Conservation (phyloP, 1,140 invertebrate genomes). For the Nasonia vitripennis region DNA sequence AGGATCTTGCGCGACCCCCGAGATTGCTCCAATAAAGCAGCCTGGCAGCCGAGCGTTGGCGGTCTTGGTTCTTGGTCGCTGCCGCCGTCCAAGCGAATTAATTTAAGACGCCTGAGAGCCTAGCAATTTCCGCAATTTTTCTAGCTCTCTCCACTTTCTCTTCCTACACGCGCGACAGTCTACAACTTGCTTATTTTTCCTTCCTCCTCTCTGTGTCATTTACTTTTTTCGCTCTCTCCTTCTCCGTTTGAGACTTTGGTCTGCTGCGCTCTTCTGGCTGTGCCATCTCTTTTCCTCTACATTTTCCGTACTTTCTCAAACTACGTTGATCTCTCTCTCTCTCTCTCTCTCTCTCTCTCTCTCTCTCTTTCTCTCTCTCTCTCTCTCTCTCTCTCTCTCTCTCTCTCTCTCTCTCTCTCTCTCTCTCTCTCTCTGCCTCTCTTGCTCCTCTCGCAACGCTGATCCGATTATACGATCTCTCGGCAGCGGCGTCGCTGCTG, state of each 20-base stretch:
- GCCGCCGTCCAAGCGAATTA: slow-evolving; percentile 64
- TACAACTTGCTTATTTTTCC: slow-evolving; percentile 51
- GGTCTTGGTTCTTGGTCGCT: slow-evolving; percentile 14
- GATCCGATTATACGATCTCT: slow-evolving; percentile 50
- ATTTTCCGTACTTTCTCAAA: slow-evolving; percentile 46
- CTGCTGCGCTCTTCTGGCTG: slow-evolving; percentile 52
- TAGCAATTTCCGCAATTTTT: slow-evolving; percentile 68
- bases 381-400: slow-evolving; percentile 18
- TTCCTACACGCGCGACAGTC: slow-evolving; percentile 21
- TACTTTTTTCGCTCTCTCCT: slow-evolving; percentile 21
- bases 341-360: slow-evolving; percentile 23
- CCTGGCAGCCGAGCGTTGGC: slow-evolving; percentile 51
- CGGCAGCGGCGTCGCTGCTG: slow-evolving; percentile 8
- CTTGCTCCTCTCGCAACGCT: slow-evolving; percentile 20
- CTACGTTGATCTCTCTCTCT: neutral
- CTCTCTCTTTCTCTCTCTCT: slow-evolving; percentile 17
- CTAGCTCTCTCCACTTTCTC: slow-evolving; percentile 57
- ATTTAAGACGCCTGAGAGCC: slow-evolving; percentile 65
- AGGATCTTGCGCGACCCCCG: slow-evolving; percentile 11
- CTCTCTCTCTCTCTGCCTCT: slow-evolving; percentile 19
- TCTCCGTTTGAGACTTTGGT: neutral
- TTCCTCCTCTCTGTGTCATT: slow-evolving; percentile 30
- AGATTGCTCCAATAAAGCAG: slow-evolving; percentile 59
- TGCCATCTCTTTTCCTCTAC: slow-evolving; percentile 52
- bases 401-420: slow-evolving; percentile 17